Evolutionary conservation across 2,113 vertebrate species (phyloP), one percentile per base, ranked within the genome.

Genomic region (Calypte anna): DNA sequence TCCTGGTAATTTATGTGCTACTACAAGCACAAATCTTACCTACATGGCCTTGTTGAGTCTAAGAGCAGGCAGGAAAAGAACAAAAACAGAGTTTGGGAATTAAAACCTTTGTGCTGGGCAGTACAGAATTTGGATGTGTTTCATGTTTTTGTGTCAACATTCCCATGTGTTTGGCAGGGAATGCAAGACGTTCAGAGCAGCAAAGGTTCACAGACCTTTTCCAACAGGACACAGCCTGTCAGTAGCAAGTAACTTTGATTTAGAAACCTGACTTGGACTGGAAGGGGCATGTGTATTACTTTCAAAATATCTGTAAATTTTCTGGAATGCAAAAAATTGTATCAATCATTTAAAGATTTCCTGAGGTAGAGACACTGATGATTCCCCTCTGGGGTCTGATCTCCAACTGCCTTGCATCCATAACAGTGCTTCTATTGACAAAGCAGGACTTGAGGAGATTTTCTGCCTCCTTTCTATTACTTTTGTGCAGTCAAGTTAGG

Each of bases 201-300:
- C 22, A 68, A 78, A 59, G 9, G 10, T 46, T 48, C 54, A 17
- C 22, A 55, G 8, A 2, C 53, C 38, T 57, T 51, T 81, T 48
- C 61, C 43, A 62, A 23, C 12, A 68, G 36, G 58, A 13, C 24
- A 54, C 7, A 66, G 18, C 8, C 53, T 31, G 33, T 16, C 46
- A 46, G 23, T 27, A 14, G 2, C 38, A 82, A 62, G 12, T 7
- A 25, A 22, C 2, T 15, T 12, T 53, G 10, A 2, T 77, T 86
- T 86, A 30, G 38, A 85, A 89, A 57, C 23, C 23, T 38, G 28
- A 19, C n/a, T 50, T 31, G 7, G 10, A 70, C 21, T 33, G 51
- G 31, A 36, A 73, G 10, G 2, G 3, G 7, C 15, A 61, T 8
- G 30, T 0, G 0, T 31, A 43, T 66, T 69, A 33, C 20, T 58